Conservation (phyloP, 2,113 vertebrate species). For the Rhabdomys dilectus region DNA sequence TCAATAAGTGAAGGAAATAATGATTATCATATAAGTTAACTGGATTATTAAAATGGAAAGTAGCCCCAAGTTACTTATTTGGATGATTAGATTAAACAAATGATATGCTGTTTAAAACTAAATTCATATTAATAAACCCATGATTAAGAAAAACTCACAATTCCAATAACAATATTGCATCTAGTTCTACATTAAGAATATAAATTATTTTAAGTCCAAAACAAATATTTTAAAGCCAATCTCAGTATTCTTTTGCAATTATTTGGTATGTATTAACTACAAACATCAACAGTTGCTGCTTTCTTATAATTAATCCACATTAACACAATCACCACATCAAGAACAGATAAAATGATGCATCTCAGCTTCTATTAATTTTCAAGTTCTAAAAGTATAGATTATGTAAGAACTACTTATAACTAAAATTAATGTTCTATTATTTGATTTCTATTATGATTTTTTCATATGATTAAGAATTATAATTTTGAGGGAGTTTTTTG, state of each 20-base stretch:
- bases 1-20: background rate
- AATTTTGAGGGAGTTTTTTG: background rate
- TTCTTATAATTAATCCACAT: background rate
- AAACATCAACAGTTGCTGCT: background rate
- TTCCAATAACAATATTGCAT: background rate
- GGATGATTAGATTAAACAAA: background rate
- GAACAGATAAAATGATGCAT: background rate
- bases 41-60: background rate
- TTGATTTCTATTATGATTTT: no score
- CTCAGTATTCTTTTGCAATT: background rate
- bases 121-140: background rate
- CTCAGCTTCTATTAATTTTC: background rate
- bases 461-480: background rate
- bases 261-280: background rate
- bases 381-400: background rate
- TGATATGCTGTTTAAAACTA: background rate
- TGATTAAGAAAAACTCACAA: background rate
- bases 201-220: conserved; percentile 37
- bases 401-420: background rate
- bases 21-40: background rate
- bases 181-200: background rate
- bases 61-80: background rate
- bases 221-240: conserved; percentile 25
- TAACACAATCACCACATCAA: background rate
- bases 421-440: background rate